Base-by-base conservation (phyloP, 2,113 vertebrate species). In the Elephas maximus region DNA sequence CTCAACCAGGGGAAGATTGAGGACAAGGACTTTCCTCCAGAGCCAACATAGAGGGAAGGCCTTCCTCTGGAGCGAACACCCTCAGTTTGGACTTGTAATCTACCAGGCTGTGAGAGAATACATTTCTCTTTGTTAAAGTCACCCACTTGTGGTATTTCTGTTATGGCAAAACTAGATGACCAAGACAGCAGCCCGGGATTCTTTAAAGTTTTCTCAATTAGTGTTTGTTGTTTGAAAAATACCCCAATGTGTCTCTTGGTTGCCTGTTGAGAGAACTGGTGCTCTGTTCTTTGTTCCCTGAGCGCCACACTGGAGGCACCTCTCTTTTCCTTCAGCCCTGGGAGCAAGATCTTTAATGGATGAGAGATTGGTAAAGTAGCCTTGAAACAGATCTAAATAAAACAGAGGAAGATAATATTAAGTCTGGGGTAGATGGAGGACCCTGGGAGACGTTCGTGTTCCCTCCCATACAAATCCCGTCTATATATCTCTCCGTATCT, bases 301-400 rank as follows among this genome's bases (percentile, higher is more conserved):
- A 0, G 0, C 10, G 6, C 53, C 88, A 83, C 95, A 84, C 83
- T 73, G 1, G 80, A 97, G 86, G 86, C 88, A 33, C 23, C 28
- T 37, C 28, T 44, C 88, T 81, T 37, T 17, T 71, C 48, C 8
- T 53, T 30, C 77, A 91, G 81, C 80, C 0, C 57, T 0, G 0
- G 33, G 8, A 91, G 33, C n/a, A 1, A 60, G 28, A 1, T 88
- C 90, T 87, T 94, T 82, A 96, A 88, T 73, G 88, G 95, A 92
- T 85, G 96, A 94, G 74, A 87, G 69, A n/a, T 45, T 84, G 51
- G 91, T 79, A 73, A 96, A 92, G 96, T 20, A 94, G 93, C 83
- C 92, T 95, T 96, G 96, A 96, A 96, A 97, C 11, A 89, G 85
- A 83, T 79, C 91, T 93, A 95, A 93, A 94, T 94, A 93, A 97